A percentile compares a stretch with the other conserved stretches of the same genome.
phyloP scores from a whole-genome alignment of 2,888 invertebrate species.

The Sinopyrophorus schimmeli region DNA sequence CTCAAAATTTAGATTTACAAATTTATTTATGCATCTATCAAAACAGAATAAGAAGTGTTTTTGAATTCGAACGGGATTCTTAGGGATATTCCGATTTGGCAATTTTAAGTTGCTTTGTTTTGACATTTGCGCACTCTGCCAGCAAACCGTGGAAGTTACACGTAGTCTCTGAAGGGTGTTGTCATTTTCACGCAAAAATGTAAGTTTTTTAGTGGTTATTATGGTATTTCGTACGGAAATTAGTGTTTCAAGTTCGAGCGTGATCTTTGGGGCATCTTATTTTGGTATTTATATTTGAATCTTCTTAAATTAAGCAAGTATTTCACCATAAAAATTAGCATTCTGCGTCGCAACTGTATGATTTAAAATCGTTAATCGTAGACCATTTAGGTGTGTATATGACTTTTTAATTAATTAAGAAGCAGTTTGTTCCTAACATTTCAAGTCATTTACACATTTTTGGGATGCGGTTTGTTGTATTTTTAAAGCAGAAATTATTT shows the following conservation, averaged over 20 bases:
- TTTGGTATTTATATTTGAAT: slow-evolving; percentile 10
- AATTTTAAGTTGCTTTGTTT: too few relatives aligned
- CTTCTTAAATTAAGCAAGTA: slow-evolving; percentile 2
- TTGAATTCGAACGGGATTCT: too few relatives aligned
- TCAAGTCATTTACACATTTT: too few relatives aligned
- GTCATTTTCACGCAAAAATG: slow-evolving; percentile 52
- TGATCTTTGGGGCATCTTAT: slow-evolving; percentile 22
- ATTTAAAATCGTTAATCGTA: slow-evolving; percentile 13
- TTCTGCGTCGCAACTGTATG: slow-evolving; percentile 30
- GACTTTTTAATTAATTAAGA: too few relatives aligned
- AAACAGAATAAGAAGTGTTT: too few relatives aligned
- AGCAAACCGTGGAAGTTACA: slow-evolving; percentile 16
- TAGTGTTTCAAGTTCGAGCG: slow-evolving; percentile 11
- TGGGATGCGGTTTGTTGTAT: too few relatives aligned
- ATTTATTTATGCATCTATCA: too few relatives aligned
- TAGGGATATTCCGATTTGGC: too few relatives aligned
- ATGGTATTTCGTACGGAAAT: slow-evolving; percentile 30
- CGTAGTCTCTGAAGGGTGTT: slow-evolving; percentile 46
- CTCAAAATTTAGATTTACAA: too few relatives aligned
- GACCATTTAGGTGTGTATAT: slow-evolving; percentile 8
- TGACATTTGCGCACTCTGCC: slow-evolving; percentile 17
- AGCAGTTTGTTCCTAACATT: too few relatives aligned
- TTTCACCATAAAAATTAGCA: slow-evolving; percentile 16
- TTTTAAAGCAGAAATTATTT: too few relatives aligned
- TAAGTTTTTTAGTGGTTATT: slow-evolving; percentile 49